Base-by-base conservation (phyloP, 1,140 invertebrate species). In the Polypedilum pembai region DNA sequence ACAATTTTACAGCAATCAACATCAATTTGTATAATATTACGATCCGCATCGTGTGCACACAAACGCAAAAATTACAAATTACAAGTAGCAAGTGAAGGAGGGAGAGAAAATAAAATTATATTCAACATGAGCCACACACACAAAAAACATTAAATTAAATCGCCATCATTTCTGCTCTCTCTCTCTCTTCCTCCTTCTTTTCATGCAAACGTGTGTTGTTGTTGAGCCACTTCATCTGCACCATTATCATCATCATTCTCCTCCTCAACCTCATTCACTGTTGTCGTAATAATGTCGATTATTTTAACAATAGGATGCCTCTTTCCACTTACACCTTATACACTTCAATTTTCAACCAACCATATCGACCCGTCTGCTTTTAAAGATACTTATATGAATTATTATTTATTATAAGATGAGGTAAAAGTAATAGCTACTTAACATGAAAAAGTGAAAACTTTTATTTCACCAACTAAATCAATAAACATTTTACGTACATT, bases 111-210 rank as follows among this genome's bases (percentile, higher is more conserved):
- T n/a, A 56, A n/a, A 56, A n/a, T 33, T 33, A 33, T 33, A 33
- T 33, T 33, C 24, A 33, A 33, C 12, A 56, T n/a, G 45, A 56
- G 12, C 45, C 45, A 15, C 45, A 56, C 24, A 33, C 24, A 56
- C n/a, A 56, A 56, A 56, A 56, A n/a, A 15, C 45, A 56, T 56
- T 56, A 56, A 56, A 56, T 56, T 56, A 56, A 56, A 56, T 56
- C 45, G 45, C 45, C 45, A 56, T 56, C 45, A 56, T 56, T 56
- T 56, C n/a, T 33, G 24, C 5, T 33, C 24, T 33, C 24, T 33
- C n/a, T n/a, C n/a, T 33, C 24, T 5, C 24, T 33, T 3, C 24
- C 24, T 5, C 5, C 24, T 5, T 33, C 5, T 33, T 33, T 33
- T 33, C 24, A 33, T 5, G n/a, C n/a, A n/a, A n/a, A n/a, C 41